phyloP scores from a whole-genome alignment of 2,113 vertebrate species.

The Thymallus thymallus region DNA sequence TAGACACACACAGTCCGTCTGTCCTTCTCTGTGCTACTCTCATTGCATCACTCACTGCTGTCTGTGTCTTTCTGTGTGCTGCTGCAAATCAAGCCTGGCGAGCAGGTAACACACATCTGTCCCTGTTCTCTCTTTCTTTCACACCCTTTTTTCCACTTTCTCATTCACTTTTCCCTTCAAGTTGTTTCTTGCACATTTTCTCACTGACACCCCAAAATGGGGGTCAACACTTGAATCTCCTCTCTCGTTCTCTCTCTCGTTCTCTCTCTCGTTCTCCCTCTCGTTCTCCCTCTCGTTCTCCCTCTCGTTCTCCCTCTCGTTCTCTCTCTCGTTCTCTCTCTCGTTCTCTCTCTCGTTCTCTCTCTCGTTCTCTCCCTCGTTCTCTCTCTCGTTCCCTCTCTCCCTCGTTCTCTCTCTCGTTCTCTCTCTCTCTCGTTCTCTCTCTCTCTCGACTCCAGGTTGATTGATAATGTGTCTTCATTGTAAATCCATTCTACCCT shows the following conservation, averaged over 20 bases:
- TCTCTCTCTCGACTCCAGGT: slow-evolving; percentile 26
- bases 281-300: slow-evolving; percentile 29
- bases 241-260: background rate
- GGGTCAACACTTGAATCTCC: background rate
- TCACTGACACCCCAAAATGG: no score
- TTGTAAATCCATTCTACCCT: slow-evolving; percentile 13
- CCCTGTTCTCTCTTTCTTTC: slow-evolving; percentile 6
- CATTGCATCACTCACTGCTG: slow-evolving; percentile 42
- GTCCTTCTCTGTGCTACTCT: slow-evolving; percentile 14
- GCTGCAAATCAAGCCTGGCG: slow-evolving; percentile 53
- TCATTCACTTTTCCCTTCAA: no score
- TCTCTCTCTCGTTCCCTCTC: no score
- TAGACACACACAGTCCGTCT: background rate
- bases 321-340: slow-evolving; percentile 11
- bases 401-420: background rate
- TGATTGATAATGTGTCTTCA: slow-evolving; percentile 11
- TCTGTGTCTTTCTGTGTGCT: slow-evolving; percentile 44
- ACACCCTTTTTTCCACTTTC: no score
- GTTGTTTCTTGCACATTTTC: no score
- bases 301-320: no score
- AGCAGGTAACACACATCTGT: slow-evolving; percentile 42
- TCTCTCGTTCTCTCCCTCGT: background rate
- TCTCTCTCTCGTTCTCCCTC: no score
- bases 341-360: slow-evolving; percentile 39
- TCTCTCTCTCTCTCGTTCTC: slow-evolving; percentile 30